phyloP scores from a whole-genome alignment of 2,113 vertebrate species.

The Rhinopomastus cyanomelas region DNA sequence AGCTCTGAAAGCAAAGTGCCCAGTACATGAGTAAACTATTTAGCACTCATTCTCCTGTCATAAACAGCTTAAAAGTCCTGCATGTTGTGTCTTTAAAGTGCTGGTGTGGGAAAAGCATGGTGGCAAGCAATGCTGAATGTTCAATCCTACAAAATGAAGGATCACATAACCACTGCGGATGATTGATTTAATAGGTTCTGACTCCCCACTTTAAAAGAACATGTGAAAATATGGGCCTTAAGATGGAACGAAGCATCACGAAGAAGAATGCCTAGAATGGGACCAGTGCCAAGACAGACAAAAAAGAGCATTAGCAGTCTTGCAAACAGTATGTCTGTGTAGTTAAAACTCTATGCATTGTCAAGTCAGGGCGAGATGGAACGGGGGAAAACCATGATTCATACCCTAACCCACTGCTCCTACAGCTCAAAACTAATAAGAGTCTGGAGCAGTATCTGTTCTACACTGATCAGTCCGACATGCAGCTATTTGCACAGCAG shows the following conservation, averaged over 20 bases:
- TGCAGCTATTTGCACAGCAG: background rate
- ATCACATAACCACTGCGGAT: background rate
- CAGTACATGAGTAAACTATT: slow-evolving; percentile 33
- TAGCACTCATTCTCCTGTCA: slow-evolving; percentile 35
- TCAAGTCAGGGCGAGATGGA: slow-evolving; percentile 23
- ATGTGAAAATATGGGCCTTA: background rate
- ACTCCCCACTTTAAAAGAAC: background rate
- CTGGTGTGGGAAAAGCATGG: slow-evolving; percentile 29
- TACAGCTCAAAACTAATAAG: slow-evolving; percentile 1
- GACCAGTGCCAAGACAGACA: slow-evolving; percentile 18
- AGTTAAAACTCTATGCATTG: background rate
- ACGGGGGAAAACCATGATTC: slow-evolving; percentile 12
- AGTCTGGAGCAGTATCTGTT: background rate
- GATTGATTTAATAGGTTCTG: background rate
- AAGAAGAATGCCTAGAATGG: slow-evolving; percentile 14
- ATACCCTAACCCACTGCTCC: background rate
- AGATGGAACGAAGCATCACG: background rate
- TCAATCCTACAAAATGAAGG: background rate
- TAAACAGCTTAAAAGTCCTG: slow-evolving; percentile 53
- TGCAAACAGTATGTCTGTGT: background rate
- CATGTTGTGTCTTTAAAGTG: slow-evolving; percentile 28
- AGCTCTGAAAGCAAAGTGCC: slow-evolving; percentile 8
- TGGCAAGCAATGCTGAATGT: slow-evolving; percentile 19
- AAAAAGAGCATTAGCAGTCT: slow-evolving; percentile 34
- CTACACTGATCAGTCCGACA: slow-evolving; percentile 7